Evolutionary conservation across 2,888 invertebrate species (phyloP), one percentile per base, ranked within the genome.

Genomic region (Drosophila kambysellisi): DNA sequence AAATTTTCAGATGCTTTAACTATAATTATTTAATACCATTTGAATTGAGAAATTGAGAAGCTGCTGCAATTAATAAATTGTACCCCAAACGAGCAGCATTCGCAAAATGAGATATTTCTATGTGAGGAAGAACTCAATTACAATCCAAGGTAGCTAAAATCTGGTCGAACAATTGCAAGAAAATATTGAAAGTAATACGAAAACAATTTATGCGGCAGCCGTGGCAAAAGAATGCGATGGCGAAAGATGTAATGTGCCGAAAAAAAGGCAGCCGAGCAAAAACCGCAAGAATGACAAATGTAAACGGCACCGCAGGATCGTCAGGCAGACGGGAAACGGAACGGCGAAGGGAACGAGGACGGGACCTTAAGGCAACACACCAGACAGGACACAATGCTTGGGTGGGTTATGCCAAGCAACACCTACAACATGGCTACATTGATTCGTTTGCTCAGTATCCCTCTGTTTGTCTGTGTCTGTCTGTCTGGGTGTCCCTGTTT

Each of bases 271-370:
- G 65, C 33, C 70, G 43, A 70, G 63, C 61, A 51, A 59, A 82
- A 85, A 85, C 85, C 85, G 71, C 85, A 85, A 71, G 75, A 82
- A 81, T 77, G 85, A 85, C 81, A 88, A 88, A 83, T 83, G 83
- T 76, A 83, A 85, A 72, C 88, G 85, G 66, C 65, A 80, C 84
- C 75, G 66, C 79, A 77, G 81, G 73, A 66, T 46, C 52, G 50
- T 35, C 59, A 59, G 39, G 58, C 63, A 65, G 53, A 20, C 54
- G 11, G 11, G 30, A 5, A 29, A 5, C 29, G 4, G 9, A 1
- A 20, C 8, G 11, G 32, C 5, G 8, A 30, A 2, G 15, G 4
- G 35, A 8, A 35, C 20, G 52, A 53, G 20, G 17, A 53, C 41
- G 30, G 70, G 61, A 43, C 58, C 58, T 58, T 59, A 62, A 60